These are phyloP conservation scores for Punctoribates punctum DNA, from an alignment of 2,888 invertebrate genomes.

Conservation along the genomic window DNA sequence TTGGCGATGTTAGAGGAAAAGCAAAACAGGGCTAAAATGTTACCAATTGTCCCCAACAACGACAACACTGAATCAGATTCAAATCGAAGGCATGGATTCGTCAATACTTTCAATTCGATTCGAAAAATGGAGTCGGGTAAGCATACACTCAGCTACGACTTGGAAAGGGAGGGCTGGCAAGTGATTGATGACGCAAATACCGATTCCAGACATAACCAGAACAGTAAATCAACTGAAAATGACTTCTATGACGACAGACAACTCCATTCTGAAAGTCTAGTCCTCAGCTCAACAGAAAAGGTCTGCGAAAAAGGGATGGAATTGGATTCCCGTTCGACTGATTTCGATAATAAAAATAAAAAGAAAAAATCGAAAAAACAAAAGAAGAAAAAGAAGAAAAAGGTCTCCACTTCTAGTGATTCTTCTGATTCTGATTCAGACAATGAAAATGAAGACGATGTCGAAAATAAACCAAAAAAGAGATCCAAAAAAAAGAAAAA, in stretches of 20 bases:
- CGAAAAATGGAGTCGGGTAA: neutral
- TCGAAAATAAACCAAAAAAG: neutral
- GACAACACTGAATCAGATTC: neutral
- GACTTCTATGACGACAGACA: neutral
- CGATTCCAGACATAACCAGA: neutral
- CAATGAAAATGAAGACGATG: neutral
- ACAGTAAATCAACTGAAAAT: neutral
- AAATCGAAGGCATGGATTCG: slow-evolving; percentile 25
- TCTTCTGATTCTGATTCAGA: slow-evolving; percentile 10
- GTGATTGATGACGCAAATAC: slow-evolving; percentile 37
- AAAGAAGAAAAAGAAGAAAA: neutral
- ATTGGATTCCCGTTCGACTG: neutral
- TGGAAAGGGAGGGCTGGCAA: slow-evolving; percentile 35
- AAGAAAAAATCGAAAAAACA: slow-evolving; percentile 1
- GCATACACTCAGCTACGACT: neutral
- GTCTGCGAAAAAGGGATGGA: neutral
- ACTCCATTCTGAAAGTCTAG: neutral
- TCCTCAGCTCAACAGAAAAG: neutral
- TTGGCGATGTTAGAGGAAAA: slow-evolving; percentile 43
- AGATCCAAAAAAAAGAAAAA: slow-evolving; percentile 6
- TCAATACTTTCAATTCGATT: slow-evolving; percentile 36
- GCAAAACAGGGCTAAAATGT: neutral
- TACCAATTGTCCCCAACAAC: neutral
- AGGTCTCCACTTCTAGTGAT: neutral
- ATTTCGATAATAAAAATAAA: neutral